Conservation (phyloP, 1,140 invertebrate genomes). For the Brachionus sp. region DNA sequence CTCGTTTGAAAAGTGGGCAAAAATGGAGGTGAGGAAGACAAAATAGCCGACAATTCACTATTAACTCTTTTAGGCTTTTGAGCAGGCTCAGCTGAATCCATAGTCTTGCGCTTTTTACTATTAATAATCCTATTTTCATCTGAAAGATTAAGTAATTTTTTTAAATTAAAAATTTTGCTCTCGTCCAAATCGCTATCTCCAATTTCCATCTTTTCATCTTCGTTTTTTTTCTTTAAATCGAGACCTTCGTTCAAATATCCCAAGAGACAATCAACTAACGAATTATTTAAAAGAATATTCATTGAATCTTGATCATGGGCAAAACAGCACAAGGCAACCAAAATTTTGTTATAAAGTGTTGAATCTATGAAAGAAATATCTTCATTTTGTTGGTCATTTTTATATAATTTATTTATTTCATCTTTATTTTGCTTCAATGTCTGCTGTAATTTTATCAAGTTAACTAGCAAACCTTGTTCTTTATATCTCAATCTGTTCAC, state of each 20-base stretch:
- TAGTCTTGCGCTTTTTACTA: neutral
- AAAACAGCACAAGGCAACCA: constrained; percentile 42
- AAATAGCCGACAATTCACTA: constrained; percentile 1
- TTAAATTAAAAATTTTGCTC: neutral
- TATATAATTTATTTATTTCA: constrained; percentile 21
- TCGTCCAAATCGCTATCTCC: neutral
- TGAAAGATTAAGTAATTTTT: neutral
- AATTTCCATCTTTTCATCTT: neutral
- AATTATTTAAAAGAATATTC: constrained; percentile 31
- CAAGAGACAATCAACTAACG: constrained; percentile 7
- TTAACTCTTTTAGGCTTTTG: constrained; percentile 24
- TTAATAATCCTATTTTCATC: neutral
- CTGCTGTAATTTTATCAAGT: constrained; percentile 16
- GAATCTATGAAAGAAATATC: neutral
- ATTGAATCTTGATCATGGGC: constrained; percentile 45
- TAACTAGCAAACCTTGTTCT: neutral
- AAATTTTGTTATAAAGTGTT: constrained; percentile 25
- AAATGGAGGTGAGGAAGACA: constrained; percentile 4
- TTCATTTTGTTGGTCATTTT: neutral
- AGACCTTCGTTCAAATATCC: constrained; percentile 3
- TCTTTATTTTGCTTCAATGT: constrained; percentile 18
- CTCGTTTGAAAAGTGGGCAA: constrained; percentile 8
- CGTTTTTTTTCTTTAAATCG: neutral
- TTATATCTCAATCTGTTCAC: neutral
- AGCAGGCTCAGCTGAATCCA: neutral